Evolutionary conservation across 2,888 invertebrate species (phyloP).

Genomic region (Athrips mouffetella): DNA sequence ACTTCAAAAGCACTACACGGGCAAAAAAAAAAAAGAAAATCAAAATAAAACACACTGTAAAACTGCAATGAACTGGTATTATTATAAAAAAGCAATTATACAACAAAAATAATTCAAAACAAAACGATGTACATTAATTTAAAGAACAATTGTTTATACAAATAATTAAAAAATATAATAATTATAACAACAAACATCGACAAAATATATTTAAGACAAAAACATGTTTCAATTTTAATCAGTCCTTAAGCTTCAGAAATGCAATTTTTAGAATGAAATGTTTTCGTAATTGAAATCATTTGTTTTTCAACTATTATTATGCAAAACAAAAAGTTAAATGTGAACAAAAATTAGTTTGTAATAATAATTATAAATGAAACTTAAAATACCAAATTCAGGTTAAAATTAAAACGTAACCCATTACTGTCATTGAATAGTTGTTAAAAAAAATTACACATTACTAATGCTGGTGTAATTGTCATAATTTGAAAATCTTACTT

Average conservation of each 20-base stretch:
- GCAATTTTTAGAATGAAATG: slow-evolving; percentile 74
- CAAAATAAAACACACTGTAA: slow-evolving; percentile 81
- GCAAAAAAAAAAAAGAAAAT: slow-evolving; percentile 57
- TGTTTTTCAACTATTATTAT: slow-evolving; percentile 61
- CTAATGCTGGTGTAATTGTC: slow-evolving; percentile 62
- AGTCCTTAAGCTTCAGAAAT: slow-evolving; percentile 75
- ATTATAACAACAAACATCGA: slow-evolving; percentile 80
- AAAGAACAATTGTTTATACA: slow-evolving; percentile 86
- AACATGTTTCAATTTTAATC: slow-evolving; percentile 75
- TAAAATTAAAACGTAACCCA: slow-evolving; percentile 50
- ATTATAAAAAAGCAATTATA: slow-evolving; percentile 86
- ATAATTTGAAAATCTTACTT: slow-evolving; percentile 67
- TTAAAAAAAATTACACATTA: slow-evolving; percentile 39
- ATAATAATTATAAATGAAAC: slow-evolving; percentile 51
- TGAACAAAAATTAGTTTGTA: slow-evolving; percentile 36
- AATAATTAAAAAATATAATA: slow-evolving; percentile 82
- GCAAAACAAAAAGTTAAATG: slow-evolving; percentile 52
- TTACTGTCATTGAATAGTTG: slow-evolving; percentile 43
- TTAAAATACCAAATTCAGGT: slow-evolving; percentile 54
- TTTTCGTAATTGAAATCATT: slow-evolving; percentile 55
- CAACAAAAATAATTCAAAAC: slow-evolving; percentile 86
- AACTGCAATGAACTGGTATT: slow-evolving; percentile 86
- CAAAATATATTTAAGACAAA: slow-evolving; percentile 78
- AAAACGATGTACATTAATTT: slow-evolving; percentile 88
- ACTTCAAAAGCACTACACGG: slow-evolving; percentile 60